Percentiles rank a stretch among this genome's conserved stretches.
phyloP scores from a whole-genome alignment of 2,113 vertebrate species.

The Montifringilla adamsi region DNA sequence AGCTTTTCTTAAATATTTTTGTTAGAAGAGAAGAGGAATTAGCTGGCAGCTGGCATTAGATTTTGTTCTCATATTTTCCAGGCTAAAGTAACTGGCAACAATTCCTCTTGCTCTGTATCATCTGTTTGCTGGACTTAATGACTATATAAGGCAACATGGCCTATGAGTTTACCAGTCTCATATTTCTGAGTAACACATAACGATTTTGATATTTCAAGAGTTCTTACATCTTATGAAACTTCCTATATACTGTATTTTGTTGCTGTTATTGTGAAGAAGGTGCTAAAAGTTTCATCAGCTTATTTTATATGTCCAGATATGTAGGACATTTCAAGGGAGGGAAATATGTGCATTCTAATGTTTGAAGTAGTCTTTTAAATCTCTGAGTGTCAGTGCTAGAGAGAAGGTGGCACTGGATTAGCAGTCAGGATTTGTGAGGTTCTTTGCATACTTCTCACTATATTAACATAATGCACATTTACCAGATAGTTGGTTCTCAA shows the following conservation, averaged over 20 bases:
- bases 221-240: neutral
- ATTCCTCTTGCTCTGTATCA: slow-evolving; percentile 49
- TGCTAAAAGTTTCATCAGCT: neutral
- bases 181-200: slow-evolving; percentile 6
- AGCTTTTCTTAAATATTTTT: slow-evolving; percentile 41
- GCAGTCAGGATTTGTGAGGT: neutral
- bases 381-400: neutral
- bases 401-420: neutral
- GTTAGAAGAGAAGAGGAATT: slow-evolving; percentile 43
- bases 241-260: neutral
- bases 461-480: neutral
- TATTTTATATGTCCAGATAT: neutral
- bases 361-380: neutral
- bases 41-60: slow-evolving; percentile 52
- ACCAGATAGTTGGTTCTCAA: neutral
- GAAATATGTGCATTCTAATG: neutral
- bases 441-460: neutral
- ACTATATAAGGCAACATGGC: slow-evolving; percentile 72
- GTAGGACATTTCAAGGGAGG: neutral
- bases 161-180: slow-evolving; percentile 45
- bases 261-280: neutral
- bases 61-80: slow-evolving; percentile 75
- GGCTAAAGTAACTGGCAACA: slow-evolving; percentile 66
- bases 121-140: slow-evolving; percentile 55
- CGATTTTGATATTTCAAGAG: neutral